Base-by-base conservation (phyloP, 2,113 vertebrate species). In the Carassius auratus region DNA sequence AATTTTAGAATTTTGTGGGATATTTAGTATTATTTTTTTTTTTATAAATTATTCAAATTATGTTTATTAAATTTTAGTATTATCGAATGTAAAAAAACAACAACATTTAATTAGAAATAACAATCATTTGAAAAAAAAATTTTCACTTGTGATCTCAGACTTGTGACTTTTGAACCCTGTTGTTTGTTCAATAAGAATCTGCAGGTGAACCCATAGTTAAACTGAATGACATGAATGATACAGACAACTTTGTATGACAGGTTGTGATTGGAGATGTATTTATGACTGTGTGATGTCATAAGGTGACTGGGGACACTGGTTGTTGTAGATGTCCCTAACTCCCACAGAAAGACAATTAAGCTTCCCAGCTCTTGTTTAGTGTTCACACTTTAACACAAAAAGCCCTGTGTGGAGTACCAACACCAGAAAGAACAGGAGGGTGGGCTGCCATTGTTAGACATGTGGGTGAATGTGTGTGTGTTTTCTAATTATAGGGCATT, bases 321-420 rank as follows among this genome's bases (percentile, higher is more conserved):
- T 52, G 79, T 69, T 50, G 42, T 17, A 8, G 45, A 52, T 69
- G 62, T 69, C 45, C 0, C 23, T 52, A 21, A 52, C 64, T 69
- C 79, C 45, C 62, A 68, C 42, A 33, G 79, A 81, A 81, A 81
- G 79, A 81, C 62, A 81, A 68, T 81, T 36, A 69, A 21, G 45
- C 30, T 69, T 26, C 36, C 84, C 30, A 45, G n/a, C 33, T 64
- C 45, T 59, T 68, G 73, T 81, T 69, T 81, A 69, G 45, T 19
- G 5, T 69, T 81, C 45, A 36, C 79, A 33, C 45, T 55, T 69
- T 30, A 66, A 13, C 15, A 66, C 23, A 77, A 17, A 73, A 84
- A 71, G 64, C 66, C 19, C 52, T 79, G 55, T 74, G 23, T 61
- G 14, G 14, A 57, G 33, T 64, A 83, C 15, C 55, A 76, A 42